Evolutionary conservation across 1,140 invertebrate species (phyloP).

Genomic region (Drosophila lini): DNA sequence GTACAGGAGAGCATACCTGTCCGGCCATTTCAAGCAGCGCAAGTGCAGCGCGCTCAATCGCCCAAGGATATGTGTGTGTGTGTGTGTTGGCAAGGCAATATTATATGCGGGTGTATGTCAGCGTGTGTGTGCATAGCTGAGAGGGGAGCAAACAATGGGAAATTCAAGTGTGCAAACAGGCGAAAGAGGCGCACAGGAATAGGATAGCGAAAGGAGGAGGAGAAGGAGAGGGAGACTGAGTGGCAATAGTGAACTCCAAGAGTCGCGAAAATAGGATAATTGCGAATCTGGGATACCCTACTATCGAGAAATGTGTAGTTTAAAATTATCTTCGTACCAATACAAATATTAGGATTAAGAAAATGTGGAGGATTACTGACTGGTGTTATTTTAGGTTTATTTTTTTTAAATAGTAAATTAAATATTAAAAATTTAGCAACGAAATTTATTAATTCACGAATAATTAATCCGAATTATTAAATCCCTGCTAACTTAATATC

Average conservation of each 20-base stretch:
- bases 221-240: conserved; percentile 1
- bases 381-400: too few species aligned
- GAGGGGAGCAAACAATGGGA: conserved; percentile 61
- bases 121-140: conserved; percentile 20
- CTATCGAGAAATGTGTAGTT: background rate
- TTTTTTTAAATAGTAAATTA: too few species aligned
- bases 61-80: conserved; percentile 40
- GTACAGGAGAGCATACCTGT: conserved; percentile 56
- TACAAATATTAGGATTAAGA: background rate
- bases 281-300: conserved; percentile 16
- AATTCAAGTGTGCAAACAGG: conserved; percentile 65
- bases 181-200: conserved; percentile 41
- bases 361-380: too few species aligned
- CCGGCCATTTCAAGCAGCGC: conserved; percentile 60
- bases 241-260: conserved; percentile 31
- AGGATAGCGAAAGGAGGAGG: conserved; percentile 29
- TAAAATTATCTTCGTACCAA: background rate
- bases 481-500: too few species aligned
- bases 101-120: conserved; percentile 1
- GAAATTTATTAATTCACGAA: too few species aligned
- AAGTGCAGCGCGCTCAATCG: conserved; percentile 74
- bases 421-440: too few species aligned
- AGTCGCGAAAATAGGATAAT: conserved; percentile 6
- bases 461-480: too few species aligned
- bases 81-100: conserved; percentile 4